phyloP scores from a whole-genome alignment of 1,140 invertebrate species.

The Mizuhopecten yessoensis region DNA sequence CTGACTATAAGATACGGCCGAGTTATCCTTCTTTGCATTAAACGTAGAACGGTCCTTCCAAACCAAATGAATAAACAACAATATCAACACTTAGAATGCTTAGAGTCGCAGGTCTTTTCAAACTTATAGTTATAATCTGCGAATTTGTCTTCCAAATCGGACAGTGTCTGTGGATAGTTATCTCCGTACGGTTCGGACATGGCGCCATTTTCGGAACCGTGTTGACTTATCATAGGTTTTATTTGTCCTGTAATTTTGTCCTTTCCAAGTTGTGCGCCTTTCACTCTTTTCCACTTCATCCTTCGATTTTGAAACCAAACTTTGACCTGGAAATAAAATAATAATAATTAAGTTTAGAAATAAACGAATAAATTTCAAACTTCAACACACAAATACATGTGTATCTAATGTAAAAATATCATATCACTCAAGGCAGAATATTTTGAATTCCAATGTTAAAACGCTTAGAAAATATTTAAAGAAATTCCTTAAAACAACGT shows the following conservation, averaged over 20 bases:
- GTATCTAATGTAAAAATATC: too few relatives aligned
- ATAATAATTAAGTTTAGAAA: too few relatives aligned
- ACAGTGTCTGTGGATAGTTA: not conserved
- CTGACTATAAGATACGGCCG: too few relatives aligned
- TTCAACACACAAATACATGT: too few relatives aligned
- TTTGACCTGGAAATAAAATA: conserved; percentile 80
- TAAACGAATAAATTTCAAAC: too few relatives aligned
- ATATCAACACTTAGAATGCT: conserved; percentile 3
- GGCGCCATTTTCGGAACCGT: conserved; percentile 65
- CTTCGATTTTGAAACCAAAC: conserved; percentile 84
- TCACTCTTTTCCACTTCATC: conserved; percentile 83
- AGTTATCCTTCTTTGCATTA: not conserved
- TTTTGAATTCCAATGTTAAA: too few relatives aligned
- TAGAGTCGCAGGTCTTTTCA: not conserved
- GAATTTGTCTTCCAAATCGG: not conserved
- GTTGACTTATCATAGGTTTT: conserved; percentile 80
- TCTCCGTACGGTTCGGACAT: not conserved
- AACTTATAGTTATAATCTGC: not conserved
- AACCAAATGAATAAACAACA: not conserved
- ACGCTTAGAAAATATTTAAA: too few relatives aligned
- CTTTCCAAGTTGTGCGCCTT: conserved; percentile 82
- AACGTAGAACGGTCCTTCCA: not conserved
- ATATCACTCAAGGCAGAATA: too few relatives aligned
- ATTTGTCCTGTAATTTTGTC: conserved; percentile 82
- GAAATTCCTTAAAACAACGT: too few relatives aligned